A percentile compares a stretch with the other conserved stretches of the same genome.
phyloP scores from a whole-genome alignment of 2,888 invertebrate species.

The Sialis lutaria region DNA sequence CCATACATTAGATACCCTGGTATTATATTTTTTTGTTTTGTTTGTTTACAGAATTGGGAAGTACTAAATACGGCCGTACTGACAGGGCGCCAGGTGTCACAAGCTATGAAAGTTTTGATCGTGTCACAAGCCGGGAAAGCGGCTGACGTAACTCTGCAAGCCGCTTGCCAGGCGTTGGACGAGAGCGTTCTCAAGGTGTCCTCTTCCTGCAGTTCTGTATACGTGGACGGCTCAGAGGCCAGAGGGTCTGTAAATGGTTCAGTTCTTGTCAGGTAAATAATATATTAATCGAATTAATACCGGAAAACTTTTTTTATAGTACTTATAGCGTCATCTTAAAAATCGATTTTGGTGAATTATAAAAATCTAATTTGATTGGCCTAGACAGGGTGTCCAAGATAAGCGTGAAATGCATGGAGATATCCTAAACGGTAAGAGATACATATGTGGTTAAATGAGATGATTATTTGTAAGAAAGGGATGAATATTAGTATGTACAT shows the following conservation, averaged over 20 bases:
- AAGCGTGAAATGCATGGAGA: too few relatives aligned
- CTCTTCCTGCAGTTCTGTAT: conserved; percentile 89
- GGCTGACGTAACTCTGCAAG: conserved; percentile 86
- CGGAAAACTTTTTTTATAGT: too few relatives aligned
- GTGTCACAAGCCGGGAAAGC: conserved; percentile 89
- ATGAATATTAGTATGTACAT: too few relatives aligned
- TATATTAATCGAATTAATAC: too few relatives aligned
- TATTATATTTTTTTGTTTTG: conserved; percentile 11
- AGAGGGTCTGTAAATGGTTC: conserved; percentile 89
- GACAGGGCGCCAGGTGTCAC: conserved; percentile 84
- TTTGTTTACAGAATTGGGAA: conserved; percentile 68
- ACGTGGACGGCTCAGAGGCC: conserved; percentile 90
- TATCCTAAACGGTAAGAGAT: too few relatives aligned
- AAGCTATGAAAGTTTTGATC: conserved; percentile 89
- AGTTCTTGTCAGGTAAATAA: conserved; percentile 54
- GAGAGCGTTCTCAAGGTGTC: conserved; percentile 95
- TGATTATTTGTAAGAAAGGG: too few relatives aligned
- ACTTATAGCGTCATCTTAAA: too few relatives aligned
- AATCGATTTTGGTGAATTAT: too few relatives aligned
- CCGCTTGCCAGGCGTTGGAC: conserved; percentile 88
- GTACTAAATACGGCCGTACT: conserved; percentile 89
- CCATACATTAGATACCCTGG: not conserved
- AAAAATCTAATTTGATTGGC: too few relatives aligned
- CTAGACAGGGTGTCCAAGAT: too few relatives aligned
- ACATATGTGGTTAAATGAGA: too few relatives aligned